Evolutionary conservation across 2,888 invertebrate species (phyloP).

Genomic region (Polietes domitor): DNA sequence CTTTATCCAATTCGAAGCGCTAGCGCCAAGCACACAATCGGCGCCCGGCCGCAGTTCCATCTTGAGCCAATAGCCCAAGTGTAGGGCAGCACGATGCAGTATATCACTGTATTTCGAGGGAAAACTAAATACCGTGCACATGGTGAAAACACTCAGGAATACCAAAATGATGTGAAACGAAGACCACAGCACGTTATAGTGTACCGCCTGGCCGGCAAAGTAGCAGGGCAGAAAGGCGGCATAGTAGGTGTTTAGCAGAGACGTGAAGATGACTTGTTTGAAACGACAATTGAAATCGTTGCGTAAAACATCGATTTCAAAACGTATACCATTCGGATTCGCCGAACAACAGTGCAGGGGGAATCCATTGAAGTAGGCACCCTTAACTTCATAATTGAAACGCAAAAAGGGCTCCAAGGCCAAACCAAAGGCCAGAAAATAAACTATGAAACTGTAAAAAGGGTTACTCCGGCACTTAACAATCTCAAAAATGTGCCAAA

Average conservation of each 20-base stretch:
- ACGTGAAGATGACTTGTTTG: constrained; percentile 92
- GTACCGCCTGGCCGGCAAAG: constrained; percentile 90
- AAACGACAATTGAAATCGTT: constrained; percentile 94
- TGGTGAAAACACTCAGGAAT: constrained; percentile 91
- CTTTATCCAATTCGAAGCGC: constrained; percentile 81
- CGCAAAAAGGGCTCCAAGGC: constrained; percentile 90
- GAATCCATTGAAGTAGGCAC: constrained; percentile 82
- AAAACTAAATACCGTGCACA: constrained; percentile 87
- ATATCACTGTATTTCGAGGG: constrained; percentile 90
- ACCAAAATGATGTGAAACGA: constrained; percentile 92
- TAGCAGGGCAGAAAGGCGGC: constrained; percentile 94
- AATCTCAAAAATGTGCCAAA: background rate
- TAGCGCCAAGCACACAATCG: constrained; percentile 70
- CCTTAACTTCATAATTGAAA: constrained; percentile 78
- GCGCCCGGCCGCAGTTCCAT: constrained; percentile 74
- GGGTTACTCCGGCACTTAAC: background rate
- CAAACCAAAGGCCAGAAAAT: constrained; percentile 91
- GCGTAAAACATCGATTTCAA: constrained; percentile 92
- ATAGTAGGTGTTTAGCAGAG: constrained; percentile 92
- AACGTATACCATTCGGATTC: constrained; percentile 87
- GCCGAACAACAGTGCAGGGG: constrained; percentile 90
- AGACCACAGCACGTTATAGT: constrained; percentile 92
- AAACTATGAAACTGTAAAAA: constrained; percentile 86
- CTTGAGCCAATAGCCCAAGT: constrained; percentile 86
- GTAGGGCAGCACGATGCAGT: constrained; percentile 93